Evolutionary conservation across 30 jellyfish, hydroid and myxozoan species (phyloP).

Genomic region (Nemopilema nomurai): DNA sequence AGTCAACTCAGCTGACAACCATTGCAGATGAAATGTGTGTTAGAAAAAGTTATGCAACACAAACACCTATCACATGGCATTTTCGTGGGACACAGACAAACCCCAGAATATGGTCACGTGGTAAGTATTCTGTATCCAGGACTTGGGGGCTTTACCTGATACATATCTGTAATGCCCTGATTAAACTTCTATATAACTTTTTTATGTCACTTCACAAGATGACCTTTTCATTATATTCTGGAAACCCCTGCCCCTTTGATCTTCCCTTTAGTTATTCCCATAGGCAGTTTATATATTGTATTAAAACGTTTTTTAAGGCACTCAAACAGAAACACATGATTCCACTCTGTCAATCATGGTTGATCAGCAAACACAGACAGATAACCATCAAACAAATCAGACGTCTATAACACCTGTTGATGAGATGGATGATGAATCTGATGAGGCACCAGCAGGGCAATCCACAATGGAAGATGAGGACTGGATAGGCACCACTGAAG

Average conservation of each 20-base stretch:
- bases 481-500: not conserved
- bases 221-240: not conserved
- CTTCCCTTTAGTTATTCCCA: not conserved
- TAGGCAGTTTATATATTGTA: not conserved
- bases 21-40: not conserved
- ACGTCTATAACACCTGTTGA: not conserved
- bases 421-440: not conserved
- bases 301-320: not conserved
- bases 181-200: not conserved
- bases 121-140: not conserved
- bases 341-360: not conserved
- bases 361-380: not conserved
- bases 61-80: not conserved
- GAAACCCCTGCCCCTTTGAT: not conserved
- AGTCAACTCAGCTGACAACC: not conserved
- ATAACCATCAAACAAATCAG: not conserved
- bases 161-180: not conserved
- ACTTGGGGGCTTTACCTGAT: not conserved
- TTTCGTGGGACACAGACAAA: not conserved
- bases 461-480: not conserved
- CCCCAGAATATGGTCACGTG: constrained; percentile 1
- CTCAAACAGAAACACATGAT: not conserved
- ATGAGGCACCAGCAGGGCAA: not conserved
- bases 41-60: not conserved
- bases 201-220: not conserved